Evolutionary conservation across 2,797 vertebrate genomes (phyloP).

Genomic region (Ctenopoma multispine): DNA sequence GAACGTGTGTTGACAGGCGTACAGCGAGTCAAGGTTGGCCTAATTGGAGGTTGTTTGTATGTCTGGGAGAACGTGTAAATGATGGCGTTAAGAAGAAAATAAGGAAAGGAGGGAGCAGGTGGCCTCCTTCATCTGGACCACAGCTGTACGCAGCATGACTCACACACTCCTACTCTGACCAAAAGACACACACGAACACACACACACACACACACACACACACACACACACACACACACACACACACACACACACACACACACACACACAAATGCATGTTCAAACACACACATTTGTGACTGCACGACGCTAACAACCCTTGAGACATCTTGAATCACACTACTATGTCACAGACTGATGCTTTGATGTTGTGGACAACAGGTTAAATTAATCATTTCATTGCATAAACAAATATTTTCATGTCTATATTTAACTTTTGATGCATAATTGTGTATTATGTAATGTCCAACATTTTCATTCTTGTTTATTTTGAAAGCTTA

Average conservation of each 20-base stretch:
- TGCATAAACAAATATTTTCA: background rate
- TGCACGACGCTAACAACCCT: constrained; percentile 11
- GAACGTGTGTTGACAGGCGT: constrained; percentile 17
- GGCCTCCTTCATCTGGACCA: constrained; percentile 84
- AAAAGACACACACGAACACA: constrained; percentile 36
- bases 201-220: constrained; percentile 41
- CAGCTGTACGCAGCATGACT: constrained; percentile 84
- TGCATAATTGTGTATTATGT: background rate
- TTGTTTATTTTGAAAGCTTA: background rate
- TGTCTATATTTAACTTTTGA: background rate
- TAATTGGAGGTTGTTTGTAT: constrained; percentile 85
- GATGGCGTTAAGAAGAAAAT: constrained; percentile 76
- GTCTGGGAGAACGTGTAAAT: constrained; percentile 80
- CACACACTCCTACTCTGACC: constrained; percentile 84
- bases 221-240: constrained; percentile 35
- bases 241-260: constrained; percentile 64
- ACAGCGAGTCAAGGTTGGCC: constrained; percentile 73
- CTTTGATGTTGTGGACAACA: constrained; percentile 38
- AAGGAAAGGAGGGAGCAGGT: constrained; percentile 81
- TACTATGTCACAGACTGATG: constrained; percentile 22
- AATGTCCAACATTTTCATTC: background rate
- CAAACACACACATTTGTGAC: constrained; percentile 47
- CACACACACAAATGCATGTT: constrained; percentile 8
- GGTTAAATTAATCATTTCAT: background rate
- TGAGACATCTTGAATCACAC: constrained; percentile 38